phyloP scores from a whole-genome alignment of 2,797 vertebrate genomes.

The Monodelphis domestica region DNA sequence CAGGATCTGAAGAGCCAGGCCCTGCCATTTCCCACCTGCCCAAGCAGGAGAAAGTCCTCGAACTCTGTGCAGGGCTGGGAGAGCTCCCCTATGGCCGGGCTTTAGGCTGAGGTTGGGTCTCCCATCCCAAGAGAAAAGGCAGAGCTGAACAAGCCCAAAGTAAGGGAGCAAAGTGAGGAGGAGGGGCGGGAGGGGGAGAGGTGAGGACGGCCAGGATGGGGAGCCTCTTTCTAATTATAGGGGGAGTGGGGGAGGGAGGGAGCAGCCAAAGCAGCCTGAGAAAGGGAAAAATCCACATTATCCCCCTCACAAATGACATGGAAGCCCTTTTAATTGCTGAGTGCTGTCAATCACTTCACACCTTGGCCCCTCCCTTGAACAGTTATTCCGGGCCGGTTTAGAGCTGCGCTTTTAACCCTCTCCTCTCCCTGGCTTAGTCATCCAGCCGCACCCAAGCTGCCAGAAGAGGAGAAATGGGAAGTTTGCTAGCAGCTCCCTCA shows the following conservation, averaged over 20 bases:
- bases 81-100: not conserved
- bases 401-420: not conserved
- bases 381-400: not conserved
- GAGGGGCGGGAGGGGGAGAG: not conserved
- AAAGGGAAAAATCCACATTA: not conserved
- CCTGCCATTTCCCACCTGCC: not conserved
- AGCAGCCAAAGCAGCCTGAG: not conserved
- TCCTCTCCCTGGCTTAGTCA: not conserved
- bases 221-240: constrained; percentile 67
- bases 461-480: constrained; percentile 65
- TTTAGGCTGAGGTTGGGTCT: not conserved
- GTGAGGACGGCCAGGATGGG: constrained; percentile 14
- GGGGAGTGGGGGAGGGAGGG: constrained; percentile 53
- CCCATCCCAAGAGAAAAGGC: not conserved
- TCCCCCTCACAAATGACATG: constrained; percentile 56
- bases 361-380: not conserved
- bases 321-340: constrained; percentile 46
- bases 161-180: not conserved
- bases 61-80: not conserved
- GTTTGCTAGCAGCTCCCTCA: constrained; percentile 39
- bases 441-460: constrained; percentile 26
- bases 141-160: not conserved
- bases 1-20: not conserved
- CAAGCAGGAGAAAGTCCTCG: not conserved
- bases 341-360: constrained; percentile 25